Evolutionary conservation across 2,888 invertebrate genomes (phyloP).

Genomic region (Dysmachus trigonus): DNA sequence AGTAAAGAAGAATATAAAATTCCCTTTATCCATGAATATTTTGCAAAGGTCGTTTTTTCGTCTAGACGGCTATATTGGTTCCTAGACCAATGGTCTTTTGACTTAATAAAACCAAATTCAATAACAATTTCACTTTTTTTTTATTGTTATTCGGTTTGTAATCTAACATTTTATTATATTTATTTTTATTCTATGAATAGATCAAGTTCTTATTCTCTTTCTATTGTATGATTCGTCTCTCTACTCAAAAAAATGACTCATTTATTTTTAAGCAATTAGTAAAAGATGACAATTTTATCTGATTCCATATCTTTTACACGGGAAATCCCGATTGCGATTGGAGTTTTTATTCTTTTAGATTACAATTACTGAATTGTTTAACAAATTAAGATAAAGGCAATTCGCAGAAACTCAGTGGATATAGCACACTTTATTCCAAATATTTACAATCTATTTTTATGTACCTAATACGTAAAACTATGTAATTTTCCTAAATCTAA

Average conservation of each 20-base stretch:
- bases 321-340: neutral
- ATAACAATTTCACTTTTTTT: neutral
- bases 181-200: neutral
- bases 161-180: neutral
- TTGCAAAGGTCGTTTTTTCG: neutral
- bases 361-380: neutral
- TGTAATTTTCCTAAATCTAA: no score
- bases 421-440: neutral
- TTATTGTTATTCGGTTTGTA: neutral
- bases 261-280: neutral
- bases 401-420: neutral
- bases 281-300: neutral
- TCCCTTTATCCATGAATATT: neutral
- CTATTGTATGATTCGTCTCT: neutral
- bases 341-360: neutral
- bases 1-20: neutral
- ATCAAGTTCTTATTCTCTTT: neutral
- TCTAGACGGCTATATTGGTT: neutral
- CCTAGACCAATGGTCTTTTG: neutral
- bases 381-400: neutral
- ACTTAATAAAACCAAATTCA: neutral
- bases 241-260: no score
- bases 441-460: neutral
- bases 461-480: no score
- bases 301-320: neutral